Evolutionary conservation across 2,797 vertebrate genomes (phyloP), one percentile per base, ranked within the genome.

Genomic region (Chelidonichthys spinosus): DNA sequence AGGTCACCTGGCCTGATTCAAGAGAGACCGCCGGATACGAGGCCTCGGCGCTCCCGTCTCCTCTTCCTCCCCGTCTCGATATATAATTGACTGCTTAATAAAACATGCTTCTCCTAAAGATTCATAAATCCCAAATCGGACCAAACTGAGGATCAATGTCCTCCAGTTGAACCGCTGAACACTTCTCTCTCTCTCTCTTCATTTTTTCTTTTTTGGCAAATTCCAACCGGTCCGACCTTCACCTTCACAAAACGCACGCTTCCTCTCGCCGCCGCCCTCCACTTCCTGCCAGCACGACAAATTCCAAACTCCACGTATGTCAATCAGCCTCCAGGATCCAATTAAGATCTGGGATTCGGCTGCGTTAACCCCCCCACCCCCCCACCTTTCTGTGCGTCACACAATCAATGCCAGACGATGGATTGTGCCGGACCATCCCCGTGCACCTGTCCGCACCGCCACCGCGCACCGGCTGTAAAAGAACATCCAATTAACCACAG

Each of bases 331-430:
- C 49, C 47, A 33, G 52, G 89, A 88, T 89, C 88, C 88, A 89
- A 89, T 93, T 87, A 89, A 68, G 84, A 85, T 90, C 86, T 85
- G 81, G 85, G 86, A 89, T 88, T 89, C 87, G 79, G 73, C 76
- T 82, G 79, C n/a, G 0, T 49, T 69, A 68, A 62, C 76, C 77
- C 80, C 25, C 25, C 25, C 1, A 1, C 25, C 25, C 25, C 25
- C 25, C 25, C 25, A 25, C 25, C 25, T 25, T 61, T 85, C 76
- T 66, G 66, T 79, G 76, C 77, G 47, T 86, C 85, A 87, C 69
- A 78, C 82, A 80, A 83, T 88, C 80, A 63, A 79, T 87, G 80
- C 66, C 86, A 89, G 82, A 92, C 88, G 76, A 72, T 86, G 79
- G 88, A 88, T 86, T 85, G 81, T 62, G 69, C 80, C n/a, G 58